Percentiles rank a stretch among this genome's conserved stretches.
phyloP scores from a whole-genome alignment of 2,888 invertebrate genomes.

The Agonopterix arenella region DNA sequence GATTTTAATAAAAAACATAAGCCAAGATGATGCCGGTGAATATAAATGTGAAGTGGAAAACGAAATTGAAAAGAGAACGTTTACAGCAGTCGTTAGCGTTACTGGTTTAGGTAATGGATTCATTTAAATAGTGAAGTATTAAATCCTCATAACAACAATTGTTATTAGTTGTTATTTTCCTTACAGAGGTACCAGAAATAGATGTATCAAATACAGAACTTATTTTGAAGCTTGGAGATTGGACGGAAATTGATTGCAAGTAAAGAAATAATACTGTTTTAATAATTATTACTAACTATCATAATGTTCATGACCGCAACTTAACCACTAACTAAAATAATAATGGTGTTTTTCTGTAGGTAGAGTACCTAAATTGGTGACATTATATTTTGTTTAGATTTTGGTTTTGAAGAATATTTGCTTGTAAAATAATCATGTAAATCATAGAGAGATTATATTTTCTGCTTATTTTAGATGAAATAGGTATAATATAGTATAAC shows the following conservation, averaged over 20 bases:
- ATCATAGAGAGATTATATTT: too few relatives aligned
- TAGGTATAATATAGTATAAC: too few relatives aligned
- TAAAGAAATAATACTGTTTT: slow-evolving; percentile 16
- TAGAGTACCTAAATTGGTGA: too few relatives aligned
- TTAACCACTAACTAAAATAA: too few relatives aligned
- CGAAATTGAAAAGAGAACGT: slow-evolving; percentile 22
- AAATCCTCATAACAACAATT: neutral
- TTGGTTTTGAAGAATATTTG: too few relatives aligned
- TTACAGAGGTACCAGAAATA: slow-evolving; percentile 45
- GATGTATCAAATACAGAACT: slow-evolving; percentile 24
- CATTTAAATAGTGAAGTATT: neutral
- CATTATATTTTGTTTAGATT: too few relatives aligned
- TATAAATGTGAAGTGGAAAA: slow-evolving; percentile 47
- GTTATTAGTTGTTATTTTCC: neutral
- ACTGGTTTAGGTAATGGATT: slow-evolving; percentile 44
- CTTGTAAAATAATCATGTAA: too few relatives aligned
- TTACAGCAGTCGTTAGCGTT: slow-evolving; percentile 32
- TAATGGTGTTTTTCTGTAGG: too few relatives aligned
- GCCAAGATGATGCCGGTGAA: slow-evolving; percentile 35
- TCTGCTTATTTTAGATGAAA: too few relatives aligned
- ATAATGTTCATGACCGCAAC: too few relatives aligned
- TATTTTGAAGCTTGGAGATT: slow-evolving; percentile 34
- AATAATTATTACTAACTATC: too few relatives aligned
- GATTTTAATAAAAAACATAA: slow-evolving; percentile 46
- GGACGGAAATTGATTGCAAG: slow-evolving; percentile 42